These are phyloP conservation scores for Ictidomys tridecemlineatus DNA, from an alignment of 2,113 vertebrate genomes.

Conservation along the genomic window DNA sequence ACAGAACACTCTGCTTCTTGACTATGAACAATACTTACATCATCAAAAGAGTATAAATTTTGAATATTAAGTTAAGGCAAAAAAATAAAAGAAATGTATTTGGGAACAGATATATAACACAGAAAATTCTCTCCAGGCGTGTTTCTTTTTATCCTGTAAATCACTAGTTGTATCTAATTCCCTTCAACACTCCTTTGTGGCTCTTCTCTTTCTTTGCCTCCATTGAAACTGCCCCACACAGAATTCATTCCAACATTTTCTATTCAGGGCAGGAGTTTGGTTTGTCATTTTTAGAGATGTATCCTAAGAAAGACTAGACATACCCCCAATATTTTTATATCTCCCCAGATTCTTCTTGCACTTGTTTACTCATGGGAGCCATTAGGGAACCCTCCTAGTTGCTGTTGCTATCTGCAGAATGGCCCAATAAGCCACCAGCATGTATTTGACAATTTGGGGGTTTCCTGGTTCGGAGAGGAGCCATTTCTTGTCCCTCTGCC, in stretches of 20 bases:
- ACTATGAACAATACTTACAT: not conserved
- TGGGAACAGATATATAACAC: not conserved
- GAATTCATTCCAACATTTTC: not conserved
- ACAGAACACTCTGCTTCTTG: not conserved
- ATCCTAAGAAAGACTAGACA: not conserved
- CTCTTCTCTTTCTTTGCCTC: not conserved
- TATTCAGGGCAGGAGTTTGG: not conserved
- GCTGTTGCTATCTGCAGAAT: not conserved
- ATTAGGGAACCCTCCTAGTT: not conserved
- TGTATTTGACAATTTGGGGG: too few species aligned
- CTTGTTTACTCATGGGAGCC: not conserved
- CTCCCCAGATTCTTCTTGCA: not conserved
- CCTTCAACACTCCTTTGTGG: not conserved
- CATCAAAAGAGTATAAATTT: not conserved
- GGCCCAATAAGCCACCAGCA: too few species aligned
- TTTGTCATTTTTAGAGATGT: not conserved
- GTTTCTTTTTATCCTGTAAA: not conserved
- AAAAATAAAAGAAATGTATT: not conserved
- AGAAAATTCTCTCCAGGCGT: not conserved
- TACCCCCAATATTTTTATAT: too few species aligned
- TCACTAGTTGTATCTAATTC: not conserved
- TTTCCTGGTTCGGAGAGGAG: not conserved
- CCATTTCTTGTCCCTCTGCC: not conserved
- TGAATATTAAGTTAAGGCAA: not conserved
- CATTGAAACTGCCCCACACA: not conserved